Evolutionary conservation across 2,888 invertebrate genomes (phyloP).

Genomic region (Ectemnius lituratus): DNA sequence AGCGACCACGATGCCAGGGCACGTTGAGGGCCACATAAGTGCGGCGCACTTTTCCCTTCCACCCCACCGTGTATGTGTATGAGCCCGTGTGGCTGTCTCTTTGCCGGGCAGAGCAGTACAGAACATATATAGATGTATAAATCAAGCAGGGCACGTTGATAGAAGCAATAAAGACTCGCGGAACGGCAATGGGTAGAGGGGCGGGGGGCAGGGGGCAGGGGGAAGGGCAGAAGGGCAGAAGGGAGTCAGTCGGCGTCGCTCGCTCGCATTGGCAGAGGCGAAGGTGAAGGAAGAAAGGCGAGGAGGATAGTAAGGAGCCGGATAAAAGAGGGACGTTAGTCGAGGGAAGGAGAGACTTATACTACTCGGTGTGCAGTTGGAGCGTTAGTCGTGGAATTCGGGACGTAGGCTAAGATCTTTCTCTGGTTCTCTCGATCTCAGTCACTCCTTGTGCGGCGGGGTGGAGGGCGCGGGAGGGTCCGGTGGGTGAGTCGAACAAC

Average conservation of each 20-base stretch:
- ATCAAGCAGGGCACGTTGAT: constrained; percentile 72
- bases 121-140: constrained; percentile 69
- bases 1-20: constrained; percentile 32
- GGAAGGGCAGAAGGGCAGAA: constrained; percentile 23
- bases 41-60: constrained; percentile 21
- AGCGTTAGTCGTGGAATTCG: constrained; percentile 62
- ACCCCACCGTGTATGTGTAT: constrained; percentile 12
- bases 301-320: constrained; percentile 23
- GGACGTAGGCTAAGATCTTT: constrained; percentile 60
- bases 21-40: constrained; percentile 28
- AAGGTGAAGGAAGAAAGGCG: constrained; percentile 1
- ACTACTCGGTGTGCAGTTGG: constrained; percentile 62
- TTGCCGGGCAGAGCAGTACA: constrained; percentile 52
- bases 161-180: constrained; percentile 72
- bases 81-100: constrained; percentile 18
- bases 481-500: constrained; percentile 67
- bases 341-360: constrained; percentile 54
- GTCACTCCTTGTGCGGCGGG: too few species aligned
- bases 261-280: too few species aligned
- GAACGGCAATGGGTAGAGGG: constrained; percentile 57
- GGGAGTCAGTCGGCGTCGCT: not conserved
- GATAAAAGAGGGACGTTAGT: constrained; percentile 19
- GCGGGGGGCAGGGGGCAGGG: constrained; percentile 22
- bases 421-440: constrained; percentile 14
- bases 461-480: constrained; percentile 45